Base-by-base conservation (phyloP, 2,888 invertebrate genomes). In the Drosophila silvestris region DNA sequence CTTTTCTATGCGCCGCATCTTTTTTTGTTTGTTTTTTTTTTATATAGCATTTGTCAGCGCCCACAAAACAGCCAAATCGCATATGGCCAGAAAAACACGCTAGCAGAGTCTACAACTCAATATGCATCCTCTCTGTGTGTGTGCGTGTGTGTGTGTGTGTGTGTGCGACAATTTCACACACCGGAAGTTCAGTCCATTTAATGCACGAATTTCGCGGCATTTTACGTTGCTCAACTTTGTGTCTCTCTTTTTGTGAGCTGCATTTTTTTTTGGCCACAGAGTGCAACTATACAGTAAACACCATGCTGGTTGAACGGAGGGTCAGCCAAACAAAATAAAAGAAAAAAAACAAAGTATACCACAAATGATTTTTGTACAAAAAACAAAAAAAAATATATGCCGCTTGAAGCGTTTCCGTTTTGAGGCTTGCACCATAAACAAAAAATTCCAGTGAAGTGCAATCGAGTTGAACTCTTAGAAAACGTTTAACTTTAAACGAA, bases 161-260 rank as follows among this genome's bases (percentile, higher is more conserved):
- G 61, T 68, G 66, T 72, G 54, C 62, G 58, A 64, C 74, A 67
- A 73, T 87, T 88, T 88, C 84, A 84, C 81, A 81, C 86, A 90
- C 85, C 91, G 91, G 91, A 91, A 91, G 90, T 91, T 70, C 91
- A 91, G 83, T 91, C 91, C 91, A 91, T 91, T 91, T 87, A 89
- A 89, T 85, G 89, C 84, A 85, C 88, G 90, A 90, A 86, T 89
- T 90, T 89, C 83, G 89, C 89, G 89, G 86, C 86, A 89, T 90
- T 84, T 84, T 81, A 64, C 75, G 71, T 67, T 84, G 82, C 76
- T 72, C 85, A 83, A 74, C 85, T 85, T 66, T 67, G 67, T 47
- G 28, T 51, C 37, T 53, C n/a, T 60, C 26, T 16, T 12, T 28
- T 47, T 39, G 52, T 69, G 54, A 44, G 47, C 32, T 52, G 39